These are phyloP conservation scores for Craniophora ligustri DNA, from an alignment of 2,888 invertebrate genomes.

Conservation along the genomic window DNA sequence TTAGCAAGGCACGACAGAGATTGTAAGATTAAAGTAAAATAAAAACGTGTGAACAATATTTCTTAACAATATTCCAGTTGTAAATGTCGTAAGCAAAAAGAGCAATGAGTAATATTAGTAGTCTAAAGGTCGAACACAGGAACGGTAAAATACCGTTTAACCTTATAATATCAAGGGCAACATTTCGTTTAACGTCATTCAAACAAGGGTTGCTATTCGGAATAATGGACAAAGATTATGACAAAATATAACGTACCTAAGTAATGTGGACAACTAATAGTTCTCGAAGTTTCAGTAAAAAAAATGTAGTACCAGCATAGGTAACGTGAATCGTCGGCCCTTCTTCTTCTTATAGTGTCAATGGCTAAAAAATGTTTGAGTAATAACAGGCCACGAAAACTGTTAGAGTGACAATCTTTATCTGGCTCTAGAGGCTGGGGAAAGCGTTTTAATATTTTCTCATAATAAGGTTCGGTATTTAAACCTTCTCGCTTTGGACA, in stretches of 20 bases:
- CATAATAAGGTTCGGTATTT: no score
- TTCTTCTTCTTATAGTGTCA: no score
- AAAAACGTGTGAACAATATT: constrained; percentile 1
- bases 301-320: no score
- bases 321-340: no score
- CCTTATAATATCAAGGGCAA: constrained; percentile 47
- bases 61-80: constrained; percentile 1
- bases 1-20: neutral
- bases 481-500: no score
- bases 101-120: constrained; percentile 8
- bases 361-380: no score
- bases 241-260: constrained; percentile 20
- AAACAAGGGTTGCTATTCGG: constrained; percentile 33
- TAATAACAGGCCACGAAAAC: no score
- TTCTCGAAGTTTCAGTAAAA: no score
- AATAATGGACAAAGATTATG: constrained; percentile 32
- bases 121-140: constrained; percentile 14
- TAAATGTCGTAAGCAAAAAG: constrained; percentile 28
- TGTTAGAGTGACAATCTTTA: no score
- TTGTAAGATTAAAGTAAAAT: neutral
- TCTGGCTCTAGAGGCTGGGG: no score
- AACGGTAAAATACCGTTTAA: constrained; percentile 32
- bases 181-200: constrained; percentile 39
- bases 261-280: constrained; percentile 2
- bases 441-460: no score